Evolutionary conservation across 1,140 invertebrate species (phyloP), one percentile per base, ranked within the genome.

Genomic region (Drosophila paulistorum): DNA sequence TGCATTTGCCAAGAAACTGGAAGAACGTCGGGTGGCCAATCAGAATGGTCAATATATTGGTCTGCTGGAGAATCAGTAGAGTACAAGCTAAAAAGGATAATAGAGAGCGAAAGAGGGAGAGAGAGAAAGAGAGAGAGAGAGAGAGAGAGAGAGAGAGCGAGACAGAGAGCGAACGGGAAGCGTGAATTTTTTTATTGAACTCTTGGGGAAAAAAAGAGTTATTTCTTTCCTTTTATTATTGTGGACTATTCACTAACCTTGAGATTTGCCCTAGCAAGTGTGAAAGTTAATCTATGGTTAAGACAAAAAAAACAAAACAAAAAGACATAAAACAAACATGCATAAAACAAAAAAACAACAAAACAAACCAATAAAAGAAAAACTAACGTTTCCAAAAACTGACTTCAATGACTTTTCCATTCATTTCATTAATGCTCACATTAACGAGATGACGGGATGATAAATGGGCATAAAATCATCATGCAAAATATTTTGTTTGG

Each of bases 11-110:
- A 93, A 92, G 76, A 89, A 90, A 58, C 91, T 93, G 45, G 93
- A 94, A 79, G 93, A 94, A 60, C 93, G 92, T 55, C 93, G 93
- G 9, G 90, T 92, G 33, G 92, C 94, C 59, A 93, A 94, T 83
- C 94, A 94, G 87, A 93, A 94, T 85, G 94, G 94, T 37, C 92
- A 93, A 65, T 94, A 94, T 90, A 93, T 94, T 79, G 90, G 90
- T 3, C 58, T 90, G 65, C 77, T 91, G 64, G 90, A 91, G 71
- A 91, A 91, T 64, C 78, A 81, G 33, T 91, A 87, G 74, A 81
- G 14, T 6, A 57, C 13, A 14, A 39, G 0, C 4, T 51, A 3
- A 3, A 45, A 48, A 48, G 45, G 45, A 17, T 14, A 35, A 35
- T 35, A 1, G 0, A 30, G 30, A 30, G 26, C 13, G 41, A 14